Evolutionary conservation across 2,888 invertebrate species (phyloP).

Genomic region (Hanleya hanleyi): DNA sequence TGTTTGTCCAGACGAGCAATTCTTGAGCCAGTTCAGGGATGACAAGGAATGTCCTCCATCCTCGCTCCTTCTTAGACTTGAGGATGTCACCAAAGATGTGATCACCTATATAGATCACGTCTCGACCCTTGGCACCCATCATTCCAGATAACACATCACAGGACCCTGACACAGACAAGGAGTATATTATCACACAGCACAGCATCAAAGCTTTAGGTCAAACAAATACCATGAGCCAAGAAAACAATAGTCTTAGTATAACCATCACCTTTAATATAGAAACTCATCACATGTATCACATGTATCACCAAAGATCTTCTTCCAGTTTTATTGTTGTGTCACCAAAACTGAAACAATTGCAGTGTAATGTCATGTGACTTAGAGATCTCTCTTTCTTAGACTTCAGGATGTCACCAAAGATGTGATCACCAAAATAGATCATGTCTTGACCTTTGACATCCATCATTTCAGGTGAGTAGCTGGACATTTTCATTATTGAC

Average conservation of each 20-base stretch:
- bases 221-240: too few relatives aligned
- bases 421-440: constrained; percentile 98
- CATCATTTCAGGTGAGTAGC: constrained; percentile 92
- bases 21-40: constrained; percentile 97
- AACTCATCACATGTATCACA: too few relatives aligned
- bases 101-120: constrained; percentile 98
- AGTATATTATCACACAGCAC: neutral
- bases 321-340: too few relatives aligned
- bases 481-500: too few relatives aligned
- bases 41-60: constrained; percentile 99
- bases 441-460: constrained; percentile 98
- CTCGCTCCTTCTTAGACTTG: constrained; percentile 97
- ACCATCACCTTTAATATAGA: too few relatives aligned
- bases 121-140: constrained; percentile 97
- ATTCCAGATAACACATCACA: constrained; percentile 97
- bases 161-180: constrained; percentile 76
- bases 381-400: constrained; percentile 98
- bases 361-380: too few relatives aligned
- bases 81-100: constrained; percentile 99
- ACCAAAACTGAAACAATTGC: too few relatives aligned
- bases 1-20: constrained; percentile 98
- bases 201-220: too few relatives aligned
- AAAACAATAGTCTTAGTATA: too few relatives aligned
- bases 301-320: too few relatives aligned
- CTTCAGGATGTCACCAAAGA: constrained; percentile 97